phyloP scores from a whole-genome alignment of 2,113 vertebrate species.

The Microcebus lehilahytsara region DNA sequence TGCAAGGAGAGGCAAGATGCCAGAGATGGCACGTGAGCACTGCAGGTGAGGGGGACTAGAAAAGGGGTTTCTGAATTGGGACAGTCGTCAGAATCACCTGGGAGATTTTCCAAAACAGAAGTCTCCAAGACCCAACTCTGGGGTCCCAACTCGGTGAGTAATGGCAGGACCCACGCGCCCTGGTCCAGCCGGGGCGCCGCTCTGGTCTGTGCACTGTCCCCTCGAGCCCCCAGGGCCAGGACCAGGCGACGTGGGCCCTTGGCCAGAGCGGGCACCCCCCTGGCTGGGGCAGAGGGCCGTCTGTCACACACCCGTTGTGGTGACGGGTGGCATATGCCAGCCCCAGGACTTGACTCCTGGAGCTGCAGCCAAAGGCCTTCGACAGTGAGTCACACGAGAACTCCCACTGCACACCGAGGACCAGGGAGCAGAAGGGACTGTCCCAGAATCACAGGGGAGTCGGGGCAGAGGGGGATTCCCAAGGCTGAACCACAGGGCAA shows the following conservation, averaged over 20 bases:
- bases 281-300: neutral
- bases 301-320: accelerated
- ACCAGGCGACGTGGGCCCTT: no score
- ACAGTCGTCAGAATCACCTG: accelerated
- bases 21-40: accelerated
- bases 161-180: neutral
- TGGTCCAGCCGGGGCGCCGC: accelerated
- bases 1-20: neutral
- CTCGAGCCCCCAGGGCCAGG: neutral
- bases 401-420: neutral
- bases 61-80: accelerated
- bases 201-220: neutral
- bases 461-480: accelerated
- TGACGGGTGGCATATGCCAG: accelerated
- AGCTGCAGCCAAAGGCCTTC: accelerated
- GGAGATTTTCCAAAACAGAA: neutral
- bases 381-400: accelerated
- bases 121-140: neutral
- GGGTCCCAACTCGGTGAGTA: neutral
- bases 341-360: accelerated
- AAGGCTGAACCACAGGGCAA: no score
- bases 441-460: neutral
- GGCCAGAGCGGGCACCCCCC: neutral
- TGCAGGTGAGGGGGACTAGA: accelerated
- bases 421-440: neutral